A percentile compares a stretch with the other conserved stretches of the same genome.
These are phyloP conservation scores for Bradypus variegatus DNA, from an alignment of 2,797 vertebrate genomes.

Conservation along the genomic window DNA sequence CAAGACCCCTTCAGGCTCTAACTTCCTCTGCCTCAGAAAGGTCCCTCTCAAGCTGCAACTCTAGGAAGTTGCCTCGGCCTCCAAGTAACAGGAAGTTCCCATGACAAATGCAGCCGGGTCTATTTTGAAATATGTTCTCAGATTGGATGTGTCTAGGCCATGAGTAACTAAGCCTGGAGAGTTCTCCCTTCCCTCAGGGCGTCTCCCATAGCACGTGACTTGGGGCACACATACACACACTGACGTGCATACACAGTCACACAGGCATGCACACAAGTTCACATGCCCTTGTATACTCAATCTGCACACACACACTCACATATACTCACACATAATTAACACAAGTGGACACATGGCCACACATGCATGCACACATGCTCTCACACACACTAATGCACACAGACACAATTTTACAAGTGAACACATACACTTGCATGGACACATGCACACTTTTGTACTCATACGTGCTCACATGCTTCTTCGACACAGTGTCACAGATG, in stretches of 20 bases:
- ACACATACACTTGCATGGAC: background rate
- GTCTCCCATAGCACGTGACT: background rate
- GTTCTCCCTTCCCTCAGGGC: constrained; percentile 6
- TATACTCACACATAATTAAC: background rate
- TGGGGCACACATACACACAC: background rate
- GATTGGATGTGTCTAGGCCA: background rate
- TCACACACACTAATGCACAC: background rate
- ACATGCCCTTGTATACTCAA: background rate
- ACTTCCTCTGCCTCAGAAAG: background rate
- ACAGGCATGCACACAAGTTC: background rate
- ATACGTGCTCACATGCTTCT: background rate
- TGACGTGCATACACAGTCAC: background rate
- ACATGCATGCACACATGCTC: background rate
- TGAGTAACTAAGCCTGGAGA: constrained; percentile 33
- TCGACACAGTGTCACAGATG: background rate
- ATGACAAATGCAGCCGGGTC: background rate
- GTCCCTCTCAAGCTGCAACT: background rate
- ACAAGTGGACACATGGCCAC: background rate
- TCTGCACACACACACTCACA: background rate
- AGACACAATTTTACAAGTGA: background rate
- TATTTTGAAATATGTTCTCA: constrained; percentile 39
- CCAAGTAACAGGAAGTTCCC: background rate
- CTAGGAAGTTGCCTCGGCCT: background rate
- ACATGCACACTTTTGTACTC: background rate
- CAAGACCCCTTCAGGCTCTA: background rate